A percentile compares a stretch with the other conserved stretches of the same genome.
phyloP scores from a whole-genome alignment of 2,797 vertebrate species.

The Delichon dasypus region DNA sequence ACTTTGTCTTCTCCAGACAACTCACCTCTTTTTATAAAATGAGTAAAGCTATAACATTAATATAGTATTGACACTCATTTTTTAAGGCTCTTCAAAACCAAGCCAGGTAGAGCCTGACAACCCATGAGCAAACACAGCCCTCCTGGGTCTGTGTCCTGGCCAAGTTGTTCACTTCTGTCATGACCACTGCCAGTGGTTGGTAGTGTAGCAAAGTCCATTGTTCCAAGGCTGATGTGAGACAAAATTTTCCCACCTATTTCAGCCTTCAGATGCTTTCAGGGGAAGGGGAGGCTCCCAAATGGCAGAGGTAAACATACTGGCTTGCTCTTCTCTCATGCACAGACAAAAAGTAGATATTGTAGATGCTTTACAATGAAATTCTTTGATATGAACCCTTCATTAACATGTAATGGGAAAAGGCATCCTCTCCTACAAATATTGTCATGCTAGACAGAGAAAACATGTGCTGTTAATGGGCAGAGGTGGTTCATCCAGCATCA shows the following conservation, averaged over 20 bases:
- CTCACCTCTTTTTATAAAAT: neutral
- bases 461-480: fast-evolving
- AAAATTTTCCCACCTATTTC: neutral
- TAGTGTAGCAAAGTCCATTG: neutral
- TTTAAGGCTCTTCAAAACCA: neutral
- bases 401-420: neutral
- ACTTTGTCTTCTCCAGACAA: neutral
- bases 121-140: neutral
- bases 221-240: neutral
- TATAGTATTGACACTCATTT: neutral
- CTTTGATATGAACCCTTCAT: neutral
- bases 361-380: neutral
- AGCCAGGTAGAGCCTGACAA: neutral
- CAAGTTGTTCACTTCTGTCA: neutral
- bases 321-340: neutral
- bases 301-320: neutral
- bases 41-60: neutral
- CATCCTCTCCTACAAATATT: neutral
- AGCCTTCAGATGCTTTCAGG: neutral
- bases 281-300: neutral
- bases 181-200: fast-evolving
- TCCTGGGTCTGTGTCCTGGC: neutral
- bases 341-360: neutral
- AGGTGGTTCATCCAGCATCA: neutral
- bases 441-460: neutral